Evolutionary conservation across 2,888 invertebrate genomes (phyloP).

Genomic region (Carcina quercana): DNA sequence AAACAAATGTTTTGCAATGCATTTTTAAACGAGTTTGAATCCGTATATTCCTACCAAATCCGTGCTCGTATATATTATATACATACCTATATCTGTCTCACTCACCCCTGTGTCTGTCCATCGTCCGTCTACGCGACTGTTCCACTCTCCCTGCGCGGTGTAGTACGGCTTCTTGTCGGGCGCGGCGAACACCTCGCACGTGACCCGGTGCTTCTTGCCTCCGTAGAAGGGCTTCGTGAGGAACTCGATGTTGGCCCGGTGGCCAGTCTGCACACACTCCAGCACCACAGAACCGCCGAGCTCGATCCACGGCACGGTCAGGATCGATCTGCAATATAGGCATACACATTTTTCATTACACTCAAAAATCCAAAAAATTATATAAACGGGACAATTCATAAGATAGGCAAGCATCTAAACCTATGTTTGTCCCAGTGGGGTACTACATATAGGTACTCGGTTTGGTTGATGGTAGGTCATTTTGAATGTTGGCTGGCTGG

Average conservation of each 20-base stretch:
- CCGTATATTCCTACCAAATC: too few relatives aligned
- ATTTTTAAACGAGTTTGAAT: too few relatives aligned
- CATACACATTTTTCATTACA: too few relatives aligned
- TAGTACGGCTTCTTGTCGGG: conserved; percentile 93
- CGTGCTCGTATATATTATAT: too few relatives aligned
- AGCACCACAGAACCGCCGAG: conserved; percentile 94
- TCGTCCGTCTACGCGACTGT: conserved; percentile 94
- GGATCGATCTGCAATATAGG: conserved; percentile 86
- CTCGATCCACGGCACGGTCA: conserved; percentile 99
- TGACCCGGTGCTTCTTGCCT: conserved; percentile 93
- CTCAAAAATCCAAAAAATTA: too few relatives aligned
- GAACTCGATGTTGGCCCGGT: conserved; percentile 94
- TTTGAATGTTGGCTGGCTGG: background rate
- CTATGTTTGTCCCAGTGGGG: background rate
- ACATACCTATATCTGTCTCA: too few relatives aligned
- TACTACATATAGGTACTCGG: too few relatives aligned
- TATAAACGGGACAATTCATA: too few relatives aligned
- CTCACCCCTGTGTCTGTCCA: conserved; percentile 82
- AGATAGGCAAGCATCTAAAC: too few relatives aligned
- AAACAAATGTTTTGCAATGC: too few relatives aligned
- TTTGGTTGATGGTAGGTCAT: too few relatives aligned
- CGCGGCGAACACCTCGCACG: conserved; percentile 85
- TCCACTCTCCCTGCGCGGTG: conserved; percentile 96
- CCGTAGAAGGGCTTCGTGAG: conserved; percentile 98
- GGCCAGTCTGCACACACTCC: conserved; percentile 94